phyloP scores from a whole-genome alignment of 1,140 invertebrate genomes.

The Zaprionus camerounensis region DNA sequence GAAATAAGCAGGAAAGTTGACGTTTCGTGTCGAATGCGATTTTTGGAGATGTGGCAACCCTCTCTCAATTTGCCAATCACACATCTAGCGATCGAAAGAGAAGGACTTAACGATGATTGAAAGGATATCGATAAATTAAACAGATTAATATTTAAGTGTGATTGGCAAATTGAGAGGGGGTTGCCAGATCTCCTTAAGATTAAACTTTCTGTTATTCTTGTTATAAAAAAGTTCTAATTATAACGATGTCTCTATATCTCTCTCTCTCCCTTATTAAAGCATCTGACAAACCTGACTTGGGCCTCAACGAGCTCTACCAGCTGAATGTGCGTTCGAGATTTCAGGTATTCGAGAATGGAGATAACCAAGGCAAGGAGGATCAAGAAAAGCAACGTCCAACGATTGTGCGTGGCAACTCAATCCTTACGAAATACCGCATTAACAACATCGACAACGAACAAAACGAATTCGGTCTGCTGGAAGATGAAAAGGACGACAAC shows the following conservation, averaged over 20 bases:
- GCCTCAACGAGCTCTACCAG: slow-evolving; percentile 91
- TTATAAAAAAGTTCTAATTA: neutral
- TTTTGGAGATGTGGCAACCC: too few relatives aligned
- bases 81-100: too few relatives aligned
- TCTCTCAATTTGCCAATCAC: too few relatives aligned
- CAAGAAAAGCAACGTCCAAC: slow-evolving; percentile 16
- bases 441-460: slow-evolving; percentile 65
- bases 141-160: too few relatives aligned
- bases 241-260: neutral
- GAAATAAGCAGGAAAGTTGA: neutral
- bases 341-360: slow-evolving; percentile 91
- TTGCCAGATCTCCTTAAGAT: too few relatives aligned
- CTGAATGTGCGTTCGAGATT: slow-evolving; percentile 94
- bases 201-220: neutral
- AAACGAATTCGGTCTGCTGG: slow-evolving; percentile 64
- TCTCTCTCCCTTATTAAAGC: slow-evolving; percentile 83
- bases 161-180: too few relatives aligned
- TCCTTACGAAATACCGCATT: slow-evolving; percentile 14
- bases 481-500: neutral
- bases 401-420: slow-evolving; percentile 90
- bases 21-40: too few relatives aligned
- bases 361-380: slow-evolving; percentile 65
- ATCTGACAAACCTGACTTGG: slow-evolving; percentile 94
- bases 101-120: too few relatives aligned
- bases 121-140: too few relatives aligned